Base-by-base conservation (phyloP, 2,888 invertebrate species). In the Macrostomum cliftonense region DNA sequence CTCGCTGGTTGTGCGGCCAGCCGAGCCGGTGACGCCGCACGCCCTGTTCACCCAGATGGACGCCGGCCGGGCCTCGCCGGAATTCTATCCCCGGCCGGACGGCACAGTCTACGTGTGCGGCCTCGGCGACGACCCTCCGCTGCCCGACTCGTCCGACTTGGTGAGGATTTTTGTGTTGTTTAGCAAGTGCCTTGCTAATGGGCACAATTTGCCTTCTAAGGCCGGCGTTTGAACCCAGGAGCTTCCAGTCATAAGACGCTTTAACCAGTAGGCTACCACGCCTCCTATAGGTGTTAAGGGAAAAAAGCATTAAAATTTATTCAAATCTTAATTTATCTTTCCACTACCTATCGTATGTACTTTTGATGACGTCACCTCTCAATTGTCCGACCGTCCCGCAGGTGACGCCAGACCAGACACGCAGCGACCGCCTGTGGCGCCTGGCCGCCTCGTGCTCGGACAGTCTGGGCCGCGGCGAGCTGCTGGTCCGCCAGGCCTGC, bases 71-170 rank as follows among this genome's bases (percentile, higher is more conserved):
- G 9, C 12, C 2, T 45, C 46, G 36, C 57, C 56, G n/a, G 58
- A 58, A 43, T 51, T 58, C 1, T 58, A 58, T 50, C 56, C 58
- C 12, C 40, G 58, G 12, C 55, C 58, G 7, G 57, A 57, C 46
- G 57, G 57, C 12, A 47, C 50, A 1, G 56, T 57, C 12, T 57
- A 57, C 42, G 17, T 55, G 1, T 58, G 57, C 39, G 57, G 57
- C 11, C 36, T 45, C 20, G 38, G 40, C 2, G 57, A 57, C 42
- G 39, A 49, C n/a, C 45, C 42, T 4, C 43, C 46, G 1, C 39
- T 56, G 13, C 55, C 55, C 1, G 52, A 46, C 4, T 47, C 51
- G 39, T 54, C 56, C 9, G 19, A 17, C 16, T 17, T 42, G 16
- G 39, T 55, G 38, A 1, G 43, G 36, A 47, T 48, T 1, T 47